phyloP scores from a whole-genome alignment of 2,888 invertebrate species.

The Acleris literana region DNA sequence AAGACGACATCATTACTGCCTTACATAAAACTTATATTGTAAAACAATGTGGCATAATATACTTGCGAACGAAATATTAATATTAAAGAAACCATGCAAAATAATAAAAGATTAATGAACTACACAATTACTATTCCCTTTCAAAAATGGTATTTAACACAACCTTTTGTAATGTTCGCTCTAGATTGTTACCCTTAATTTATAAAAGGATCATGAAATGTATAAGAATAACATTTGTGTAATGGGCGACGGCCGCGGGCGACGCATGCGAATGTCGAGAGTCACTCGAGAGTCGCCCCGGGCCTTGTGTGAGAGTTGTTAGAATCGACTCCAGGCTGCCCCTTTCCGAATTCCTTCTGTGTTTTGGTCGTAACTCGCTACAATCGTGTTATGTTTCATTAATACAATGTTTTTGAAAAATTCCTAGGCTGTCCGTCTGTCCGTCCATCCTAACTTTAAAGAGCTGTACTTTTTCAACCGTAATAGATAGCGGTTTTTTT shows the following conservation, averaged over 20 bases:
- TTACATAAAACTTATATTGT: too few relatives aligned
- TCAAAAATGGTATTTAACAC: not conserved
- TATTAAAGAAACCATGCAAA: too few relatives aligned
- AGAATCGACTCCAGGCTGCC: constrained; percentile 41
- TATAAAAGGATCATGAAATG: constrained; percentile 34
- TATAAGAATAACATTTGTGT: constrained; percentile 49
- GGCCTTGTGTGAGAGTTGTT: constrained; percentile 35
- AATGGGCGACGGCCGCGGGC: constrained; percentile 48
- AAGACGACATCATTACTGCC: too few relatives aligned
- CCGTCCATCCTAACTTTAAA: too few relatives aligned
- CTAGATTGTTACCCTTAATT: constrained; percentile 14
- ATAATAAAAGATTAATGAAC: too few relatives aligned
- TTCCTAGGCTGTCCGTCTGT: too few relatives aligned
- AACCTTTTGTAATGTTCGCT: not conserved
- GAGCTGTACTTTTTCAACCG: too few relatives aligned
- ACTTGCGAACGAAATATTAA: too few relatives aligned
- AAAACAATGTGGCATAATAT: too few relatives aligned
- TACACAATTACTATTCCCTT: not conserved
- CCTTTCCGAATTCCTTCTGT: constrained; percentile 22
- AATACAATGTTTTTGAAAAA: not conserved
- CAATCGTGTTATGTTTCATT: not conserved
- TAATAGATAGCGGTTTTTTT: too few relatives aligned
- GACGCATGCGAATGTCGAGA: constrained; percentile 47
- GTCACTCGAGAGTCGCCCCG: constrained; percentile 50
- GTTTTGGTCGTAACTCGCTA: constrained; percentile 1